Evolutionary conservation across 2,797 vertebrate genomes (phyloP), one percentile per base, ranked within the genome.

Genomic region (Aldrovandia affinis): DNA sequence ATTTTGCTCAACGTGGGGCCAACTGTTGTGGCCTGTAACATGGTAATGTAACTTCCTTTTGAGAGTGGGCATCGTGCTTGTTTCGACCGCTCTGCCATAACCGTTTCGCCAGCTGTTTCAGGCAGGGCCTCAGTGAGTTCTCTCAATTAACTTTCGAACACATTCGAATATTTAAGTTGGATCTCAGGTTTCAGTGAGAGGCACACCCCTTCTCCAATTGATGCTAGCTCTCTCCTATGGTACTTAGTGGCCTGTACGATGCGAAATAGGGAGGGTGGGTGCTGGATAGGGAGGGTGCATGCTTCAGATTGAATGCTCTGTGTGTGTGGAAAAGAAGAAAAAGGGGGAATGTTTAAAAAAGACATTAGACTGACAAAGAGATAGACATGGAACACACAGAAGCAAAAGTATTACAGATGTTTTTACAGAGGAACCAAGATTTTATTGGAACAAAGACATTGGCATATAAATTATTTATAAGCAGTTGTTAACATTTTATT

Each of bases 181-280:
- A n/a, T n/a, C n/a, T n/a, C n/a, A n/a, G n/a, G n/a, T n/a, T 18
- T 82, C n/a, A 50, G 85, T 39, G 83, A 28, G 22, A 59, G 55
- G 25, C 25, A 6, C 8, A 6, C 55, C 25, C 6, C 55, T 59
- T 10, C 54, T 22, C 50, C 55, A 59, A 59, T n/a, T n/a, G n/a
- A n/a, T n/a, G n/a, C n/a, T n/a, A n/a, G n/a, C n/a, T n/a, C n/a
- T n/a, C n/a, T n/a, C n/a, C n/a, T n/a, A n/a, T n/a, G n/a, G n/a
- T n/a, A n/a, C n/a, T n/a, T n/a, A n/a, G n/a, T n/a, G n/a, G n/a
- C n/a, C n/a, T n/a, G n/a, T n/a, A n/a, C n/a, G n/a, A n/a, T n/a
- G n/a, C n/a, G n/a, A n/a, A n/a, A n/a, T n/a, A n/a, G n/a, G n/a
- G n/a, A n/a, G n/a, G n/a, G n/a, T n/a, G n/a, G n/a, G n/a, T n/a